Base-by-base conservation (phyloP, 2,888 invertebrate genomes). In the Agonum fuliginosum region DNA sequence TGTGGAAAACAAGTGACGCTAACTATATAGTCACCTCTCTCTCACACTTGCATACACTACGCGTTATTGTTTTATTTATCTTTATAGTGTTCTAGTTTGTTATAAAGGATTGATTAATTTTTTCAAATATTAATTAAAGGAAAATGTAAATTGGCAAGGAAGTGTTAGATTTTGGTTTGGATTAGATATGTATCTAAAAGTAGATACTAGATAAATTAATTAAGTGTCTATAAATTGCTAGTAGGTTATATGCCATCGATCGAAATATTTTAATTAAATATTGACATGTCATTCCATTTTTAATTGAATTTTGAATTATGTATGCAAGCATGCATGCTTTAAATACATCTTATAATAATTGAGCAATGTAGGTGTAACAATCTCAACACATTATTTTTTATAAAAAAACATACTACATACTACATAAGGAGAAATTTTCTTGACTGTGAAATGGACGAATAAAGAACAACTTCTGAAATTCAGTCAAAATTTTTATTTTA, bases 1-100 rank as follows among this genome's bases (percentile, higher is more conserved):
- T 67, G 27, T 46, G 51, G 17, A 76, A 67, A 75, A 67, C 67
- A 75, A 67, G 67, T 48, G 75, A 75, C 75, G 27, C 46, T 20
- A 54, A 54, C 54, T 54, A 54, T 24, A 54, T n/a, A 54, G 24
- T 20, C n/a, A 54, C 43, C 58, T 54, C 51, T 72, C 54, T 46
- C 70, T 70, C 46, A 24, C 70, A 46, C 46, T 27, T 24, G 10
- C 14, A 51, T 22, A 10, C 46, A 67, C 67, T 34, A 67, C 17
- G 24, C 19, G 0, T 22, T 37, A 22, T 6, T 19, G 67, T 54
- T 54, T 54, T 22, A 5, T 22, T 54, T 22, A 12, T 54, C 10
- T 24, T 24, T n/a, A 3, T 37, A n/a, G 12, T 37, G 37, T 8
- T 37, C 37, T 20, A 24, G 24, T 24, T n/a, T 37, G 37, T 37